Base-by-base conservation (phyloP, 2,113 vertebrate species). In the Bubo blakistoni region DNA sequence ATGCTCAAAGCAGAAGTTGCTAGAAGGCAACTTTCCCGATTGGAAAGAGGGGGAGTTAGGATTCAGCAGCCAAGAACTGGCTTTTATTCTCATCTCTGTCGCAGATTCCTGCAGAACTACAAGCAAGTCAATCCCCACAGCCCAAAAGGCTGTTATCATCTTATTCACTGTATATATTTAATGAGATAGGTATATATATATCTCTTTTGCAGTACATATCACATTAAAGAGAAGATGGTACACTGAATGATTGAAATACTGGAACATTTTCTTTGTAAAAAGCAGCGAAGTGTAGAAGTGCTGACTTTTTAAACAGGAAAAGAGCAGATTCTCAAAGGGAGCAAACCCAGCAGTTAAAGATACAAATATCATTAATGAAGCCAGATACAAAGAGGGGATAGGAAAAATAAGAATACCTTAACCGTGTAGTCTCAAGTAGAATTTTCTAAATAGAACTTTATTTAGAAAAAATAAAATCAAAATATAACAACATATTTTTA, bases 281-380 rank as follows among this genome's bases (percentile, higher is more conserved):
- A 78, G 44, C 94, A 96, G 91, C 42, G 86, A 95, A 91, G 80
- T 76, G 73, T 52, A 81, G 79, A 97, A 96, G 16, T 82, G 87
- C 92, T 88, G 92, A 88, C 61, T 97, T 96, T 79, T 94, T 93
- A 81, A 96, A 76, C 63, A 86, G 80, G 32, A 86, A 96, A 96
- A 91, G 91, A 88, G 27, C 24, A 81, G 44, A 81, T 81, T 93
- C 80, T 66, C 4, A 4, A 82, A 86, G 49, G 77, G 21, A 94
- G 22, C 34, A 86, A 95, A 70, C 44, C n/a, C 72, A 82, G 47
- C 47, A 88, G 65, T 74, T 90, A 86, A 86, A 86, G 79, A 57
- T 46, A 73, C 57, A 95, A 95, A 78, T 86, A 89, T 24, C 51
- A 78, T 61, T 95, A 81, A 63, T 36, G 30, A 94, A 81, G 82